Percentiles rank a stretch among this genome's conserved stretches.
These are phyloP conservation scores for Microctenopoma lineatum DNA, from an alignment of 2,797 vertebrate species.

Conservation along the genomic window DNA sequence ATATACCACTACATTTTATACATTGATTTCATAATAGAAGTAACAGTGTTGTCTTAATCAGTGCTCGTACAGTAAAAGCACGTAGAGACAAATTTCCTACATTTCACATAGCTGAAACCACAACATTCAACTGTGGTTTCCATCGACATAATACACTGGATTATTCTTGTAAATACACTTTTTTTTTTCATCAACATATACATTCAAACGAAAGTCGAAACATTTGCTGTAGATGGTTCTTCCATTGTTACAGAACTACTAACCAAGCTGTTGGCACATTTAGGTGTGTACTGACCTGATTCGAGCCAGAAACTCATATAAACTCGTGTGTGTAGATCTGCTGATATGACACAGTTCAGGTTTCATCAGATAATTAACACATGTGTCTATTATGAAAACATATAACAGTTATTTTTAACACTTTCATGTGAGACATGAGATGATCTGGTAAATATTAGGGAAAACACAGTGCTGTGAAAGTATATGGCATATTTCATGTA, in stretches of 20 bases:
- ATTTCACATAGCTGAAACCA: slow-evolving; percentile 30
- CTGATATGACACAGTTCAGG: slow-evolving; percentile 15
- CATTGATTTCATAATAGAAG: slow-evolving; percentile 8
- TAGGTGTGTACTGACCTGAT: not conserved
- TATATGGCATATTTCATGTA: slow-evolving; percentile 43
- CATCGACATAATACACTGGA: slow-evolving; percentile 16
- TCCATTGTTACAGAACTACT: not conserved
- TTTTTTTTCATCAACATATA: not conserved
- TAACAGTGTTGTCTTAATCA: slow-evolving; percentile 25
- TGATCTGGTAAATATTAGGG: slow-evolving; percentile 14
- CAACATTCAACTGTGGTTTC: slow-evolving; percentile 20
- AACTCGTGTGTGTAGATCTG: slow-evolving; percentile 1
- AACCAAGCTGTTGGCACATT: not conserved
- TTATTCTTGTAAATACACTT: not conserved
- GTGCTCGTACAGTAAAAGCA: slow-evolving; percentile 27
- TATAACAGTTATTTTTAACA: slow-evolving; percentile 3
- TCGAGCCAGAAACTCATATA: not conserved
- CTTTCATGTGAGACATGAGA: slow-evolving; percentile 3
- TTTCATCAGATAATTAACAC: slow-evolving; percentile 14
- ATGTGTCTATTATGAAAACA: slow-evolving; percentile 5
- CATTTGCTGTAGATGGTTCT: not conserved
- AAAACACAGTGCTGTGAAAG: slow-evolving; percentile 7
- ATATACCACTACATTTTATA: slow-evolving; percentile 33
- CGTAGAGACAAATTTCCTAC: slow-evolving; percentile 5
- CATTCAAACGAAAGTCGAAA: slow-evolving; percentile 12